Base-by-base conservation (phyloP, 1,140 invertebrate genomes). In the Nephila pilipes region DNA sequence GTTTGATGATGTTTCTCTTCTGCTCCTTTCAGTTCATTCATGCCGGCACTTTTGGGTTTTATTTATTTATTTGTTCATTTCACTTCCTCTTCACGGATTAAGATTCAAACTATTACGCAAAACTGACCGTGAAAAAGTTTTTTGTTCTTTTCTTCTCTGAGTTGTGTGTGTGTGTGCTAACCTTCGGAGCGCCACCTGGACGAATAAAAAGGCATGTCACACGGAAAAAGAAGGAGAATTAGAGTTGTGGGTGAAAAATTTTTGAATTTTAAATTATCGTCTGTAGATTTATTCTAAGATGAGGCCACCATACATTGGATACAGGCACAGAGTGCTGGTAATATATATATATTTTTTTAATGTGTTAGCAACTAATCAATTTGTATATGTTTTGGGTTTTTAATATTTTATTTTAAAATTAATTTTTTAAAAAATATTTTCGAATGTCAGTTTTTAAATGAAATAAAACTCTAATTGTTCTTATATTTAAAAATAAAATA, bases 61-160 rank as follows among this genome's bases (percentile, higher is more conserved):
- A 12, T 25, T 25, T 25, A 12, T 12, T 69, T 32, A 5, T 32
- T 18, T 4, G n/a, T 29, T 3, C 32, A 32, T 29, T 75, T 75
- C 69, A 75, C 69, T 75, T 75, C 69, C 69, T 75, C 29, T 3
- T 75, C 10, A 29, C 32, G 29, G 69, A 75, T 75, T 75, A 75
- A 75, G 69, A 20, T 32, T 18, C 80, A 29, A 38, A 81, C 55
- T 18, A 81, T 90, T 90, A 57, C 36, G 8, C 25, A 38, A 81
- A 81, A 90, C 6, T 90, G 89, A 83, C 89, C 89, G 57, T 90
- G 89, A 90, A 90, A 81, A 90, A n/a, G 79, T 5, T 58, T 58
- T 38, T 90, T 75, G 16, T 75, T 75, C 32, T 32, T 75, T 75
- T 75, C 69, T 55, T 20, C 75, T 54, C 36, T 58, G 75, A 81